Base-by-base conservation (phyloP, 2,888 invertebrate species). In the Venustoraphidia nigricollis region DNA sequence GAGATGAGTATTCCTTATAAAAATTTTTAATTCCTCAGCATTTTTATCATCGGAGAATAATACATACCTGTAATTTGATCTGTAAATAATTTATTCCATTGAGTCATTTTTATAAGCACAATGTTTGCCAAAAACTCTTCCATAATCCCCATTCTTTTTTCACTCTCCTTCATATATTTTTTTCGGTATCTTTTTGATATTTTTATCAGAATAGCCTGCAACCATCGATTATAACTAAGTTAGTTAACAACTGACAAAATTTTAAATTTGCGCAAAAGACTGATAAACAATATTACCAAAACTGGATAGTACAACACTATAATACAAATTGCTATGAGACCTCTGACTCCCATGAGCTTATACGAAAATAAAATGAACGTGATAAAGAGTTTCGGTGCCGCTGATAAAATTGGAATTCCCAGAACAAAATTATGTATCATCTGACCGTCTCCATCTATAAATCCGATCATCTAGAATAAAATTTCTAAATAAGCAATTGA, bases 371-470 rank as follows among this genome's bases (percentile, higher is more conserved):
- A 55, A 11, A 71, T 56, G 13, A 71, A 70, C 45, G 67, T 66
- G 13, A 68, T 49, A 11, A 71, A 61, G 10, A 72, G 66, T 40
- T 76, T 56, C 8, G 76, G 75, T 9, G 72, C 75, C n/a, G 69
- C 69, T 44, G 74, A 62, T 34, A 73, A 63, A 53, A 73, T 62
- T 17, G 74, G 72, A 2, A 70, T 70, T 41, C 69, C 66, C 39
- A 70, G 60, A 17, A 72, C 64, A 45, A 72, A 67, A 50, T 76
- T 73, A 55, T 70, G 73, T 39, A 77, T 61, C 40, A 73, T 65
- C 56, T 71, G 68, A 37, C 72, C 69, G 54, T 77, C 77, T 54
- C 70, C 72, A 37, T 72, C 68, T 56, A 76, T 72, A 50, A 77
- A 60, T 58, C 75, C 75, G 45, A 73, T 67, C 34, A 77, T 54